Percentiles rank a stretch among this genome's conserved stretches.
phyloP scores from a whole-genome alignment of 2,113 vertebrate species.

The Ovis aries region ARS-UI_Ramb_v3.0 NC_056061.1:63775501-63776000 shows the following conservation, averaged over 20 bases:
- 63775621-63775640: neutral
- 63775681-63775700: neutral
- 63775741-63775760: neutral
- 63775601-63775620: neutral
- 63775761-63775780: neutral
- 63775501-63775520: neutral
- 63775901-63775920: neutral
- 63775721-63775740: neutral
- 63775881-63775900: neutral
- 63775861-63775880: neutral
- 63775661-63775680: neutral
- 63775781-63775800: neutral
- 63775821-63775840: neutral
- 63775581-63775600: neutral
- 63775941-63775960: neutral
- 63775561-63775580: neutral
- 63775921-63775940: neutral
- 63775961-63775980: neutral
- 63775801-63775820: neutral
- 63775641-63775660: fast-evolving
- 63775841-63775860: neutral
- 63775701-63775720: neutral
- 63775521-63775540: neutral
- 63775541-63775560: neutral
- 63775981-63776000: neutral